Evolutionary conservation across 1,140 invertebrate genomes (phyloP), one percentile per base, ranked within the genome.

Genomic region (Aphaenogaster floridana): DNA sequence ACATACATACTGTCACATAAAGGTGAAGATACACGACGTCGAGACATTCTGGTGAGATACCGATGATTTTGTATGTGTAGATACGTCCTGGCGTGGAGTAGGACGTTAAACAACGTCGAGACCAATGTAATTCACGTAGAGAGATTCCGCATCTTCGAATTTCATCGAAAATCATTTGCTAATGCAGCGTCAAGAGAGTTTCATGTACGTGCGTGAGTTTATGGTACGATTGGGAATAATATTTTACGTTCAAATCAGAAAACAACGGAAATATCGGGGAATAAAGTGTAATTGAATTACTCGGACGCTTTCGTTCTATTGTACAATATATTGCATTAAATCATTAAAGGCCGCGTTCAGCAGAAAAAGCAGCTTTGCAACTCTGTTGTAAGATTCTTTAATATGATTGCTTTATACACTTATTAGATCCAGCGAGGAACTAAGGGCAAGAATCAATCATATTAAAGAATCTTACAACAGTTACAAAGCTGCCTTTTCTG

Each of bases 121-220:
- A 72, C 42, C 17, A 28, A 8, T 21, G 54, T 74, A 61, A 83
- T 83, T 61, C 11, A 74, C 68, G 17, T 42, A 8, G 28, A 59
- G 68, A 69, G 13, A 83, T 39, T 61, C 28, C 42, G 17, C 52
- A n/a, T 8, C 8, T 9, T 9, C 7, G 48, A 45, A 3, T 28
- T 54, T 45, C 15, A 39, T 81, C 15, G 39, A 81, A 72, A 83
- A 59, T 83, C 13, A 80, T 54, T 68, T 1, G 28, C 13, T 72
- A 81, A 71, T 72, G 17, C 11, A 28, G 21, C 8, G 21, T 9
- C 36, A 45, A 72, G 39, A 57, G 8, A 15, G 7, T 69, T 69
- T 45, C 5, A 28, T 28, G 28, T 28, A 61, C n/a, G 4, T n/a
- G 21, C 4, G 15, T 21, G 17, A 42, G 17, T 50, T 50, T 71